Conservation (phyloP, 2,797 vertebrate species). For the Scleropages formosus region DNA sequence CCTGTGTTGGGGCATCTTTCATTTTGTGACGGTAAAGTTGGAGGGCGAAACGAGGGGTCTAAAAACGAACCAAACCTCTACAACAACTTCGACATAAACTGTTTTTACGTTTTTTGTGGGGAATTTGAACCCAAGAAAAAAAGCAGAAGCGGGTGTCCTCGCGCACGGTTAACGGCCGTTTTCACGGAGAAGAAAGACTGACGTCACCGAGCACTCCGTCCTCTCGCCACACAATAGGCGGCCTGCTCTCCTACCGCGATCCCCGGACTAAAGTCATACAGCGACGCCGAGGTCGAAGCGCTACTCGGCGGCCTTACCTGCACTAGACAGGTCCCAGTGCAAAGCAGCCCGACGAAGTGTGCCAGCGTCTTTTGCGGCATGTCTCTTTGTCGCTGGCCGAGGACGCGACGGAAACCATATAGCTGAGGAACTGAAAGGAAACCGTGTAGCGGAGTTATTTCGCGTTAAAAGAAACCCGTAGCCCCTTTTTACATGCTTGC, state of each 20-base stretch:
- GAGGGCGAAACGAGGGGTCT: too few relatives aligned
- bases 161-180: background rate
- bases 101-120: too few relatives aligned
- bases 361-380: conserved; percentile 75
- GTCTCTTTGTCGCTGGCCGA: conserved; percentile 64
- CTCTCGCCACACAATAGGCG: conserved; percentile 50
- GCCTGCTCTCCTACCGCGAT: conserved; percentile 56
- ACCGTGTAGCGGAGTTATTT: conserved; percentile 7
- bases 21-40: too few relatives aligned
- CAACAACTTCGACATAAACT: too few relatives aligned
- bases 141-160: too few relatives aligned
- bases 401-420: conserved; percentile 60
- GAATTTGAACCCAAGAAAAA: too few relatives aligned
- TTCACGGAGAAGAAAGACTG: conserved; percentile 34
- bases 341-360: conserved; percentile 72
- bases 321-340: conserved; percentile 69
- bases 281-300: conserved; percentile 35
- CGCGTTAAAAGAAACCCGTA: conserved; percentile 32
- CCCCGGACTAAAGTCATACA: conserved; percentile 57
- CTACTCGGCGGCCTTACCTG: conserved; percentile 66
- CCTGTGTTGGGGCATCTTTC: too few relatives aligned
- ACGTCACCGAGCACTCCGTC: conserved; percentile 53
- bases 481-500: conserved; percentile 13
- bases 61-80: too few relatives aligned
- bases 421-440: conserved; percentile 50